A percentile compares a stretch with the other conserved stretches of the same genome.
phyloP scores from a whole-genome alignment of 1,140 invertebrate genomes.

The Stegodyphus mimosarum region DNA sequence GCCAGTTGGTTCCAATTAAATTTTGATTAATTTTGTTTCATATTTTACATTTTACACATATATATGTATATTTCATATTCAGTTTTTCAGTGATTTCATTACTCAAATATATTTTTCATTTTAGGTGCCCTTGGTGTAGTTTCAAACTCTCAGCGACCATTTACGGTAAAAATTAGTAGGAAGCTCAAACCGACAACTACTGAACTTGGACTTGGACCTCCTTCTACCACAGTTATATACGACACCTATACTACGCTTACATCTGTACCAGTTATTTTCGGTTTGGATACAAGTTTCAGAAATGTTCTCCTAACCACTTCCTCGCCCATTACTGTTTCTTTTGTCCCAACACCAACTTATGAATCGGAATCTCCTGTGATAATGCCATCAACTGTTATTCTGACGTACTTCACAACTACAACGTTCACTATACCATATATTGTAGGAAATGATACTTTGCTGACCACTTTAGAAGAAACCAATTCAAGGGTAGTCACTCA shows the following conservation, averaged over 20 bases:
- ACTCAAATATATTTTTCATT: neutral
- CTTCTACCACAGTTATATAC: conserved; percentile 56
- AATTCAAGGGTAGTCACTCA: conserved; percentile 62
- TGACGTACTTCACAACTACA: conserved; percentile 64
- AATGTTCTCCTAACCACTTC: conserved; percentile 57
- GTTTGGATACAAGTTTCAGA: conserved; percentile 60
- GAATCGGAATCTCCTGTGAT: conserved; percentile 13
- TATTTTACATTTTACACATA: too few relatives aligned
- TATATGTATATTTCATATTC: too few relatives aligned
- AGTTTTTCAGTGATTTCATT: too few relatives aligned
- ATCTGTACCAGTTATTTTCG: conserved; percentile 62
- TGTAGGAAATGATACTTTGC: conserved; percentile 56
- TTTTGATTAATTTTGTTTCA: too few relatives aligned
- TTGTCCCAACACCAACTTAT: conserved; percentile 28
- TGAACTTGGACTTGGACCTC: conserved; percentile 7
- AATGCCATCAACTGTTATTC: conserved; percentile 43
- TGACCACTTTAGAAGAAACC: conserved; percentile 63
- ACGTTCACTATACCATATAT: conserved; percentile 64
- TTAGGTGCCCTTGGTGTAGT: conserved; percentile 47
- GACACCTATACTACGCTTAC: conserved; percentile 59
- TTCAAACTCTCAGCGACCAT: conserved; percentile 36
- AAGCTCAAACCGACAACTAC: conserved; percentile 30
- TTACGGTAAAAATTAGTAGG: conserved; percentile 55
- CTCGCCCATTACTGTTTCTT: conserved; percentile 41
- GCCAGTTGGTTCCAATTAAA: too few relatives aligned